Percentiles rank a stretch among this genome's conserved stretches.
Evolutionary conservation across 2,888 invertebrate genomes (phyloP).

Genomic region (Rhagonycha lutea): DNA sequence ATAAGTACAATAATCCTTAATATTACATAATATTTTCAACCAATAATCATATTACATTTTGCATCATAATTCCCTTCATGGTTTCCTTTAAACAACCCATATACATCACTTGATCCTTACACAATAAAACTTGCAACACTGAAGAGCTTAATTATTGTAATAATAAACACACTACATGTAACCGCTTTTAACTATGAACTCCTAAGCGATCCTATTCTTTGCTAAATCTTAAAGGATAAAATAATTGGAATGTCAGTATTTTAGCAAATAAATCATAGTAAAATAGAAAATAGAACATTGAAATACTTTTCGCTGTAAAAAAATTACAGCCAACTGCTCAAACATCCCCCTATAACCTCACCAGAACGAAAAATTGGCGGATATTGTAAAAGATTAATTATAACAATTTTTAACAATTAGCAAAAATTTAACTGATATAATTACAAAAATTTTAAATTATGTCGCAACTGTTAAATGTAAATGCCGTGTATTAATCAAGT

Average conservation of each 20-base stretch:
- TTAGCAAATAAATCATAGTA: not conserved
- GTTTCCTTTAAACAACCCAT: not conserved
- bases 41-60: slow-evolving; percentile 1
- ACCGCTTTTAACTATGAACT: not conserved
- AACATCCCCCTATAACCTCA: not conserved
- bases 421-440: not conserved
- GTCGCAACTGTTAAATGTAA: not conserved
- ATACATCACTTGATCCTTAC: not conserved
- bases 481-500: not conserved
- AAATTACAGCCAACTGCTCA: not conserved
- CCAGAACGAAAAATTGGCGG: not conserved
- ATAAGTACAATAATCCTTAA: slow-evolving; percentile 25
- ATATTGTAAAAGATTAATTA: not conserved
- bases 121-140: not conserved
- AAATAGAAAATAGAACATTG: not conserved
- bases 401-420: not conserved
- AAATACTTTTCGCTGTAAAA: not conserved
- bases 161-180: not conserved
- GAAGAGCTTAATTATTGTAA: not conserved
- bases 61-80: not conserved
- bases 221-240: not conserved
- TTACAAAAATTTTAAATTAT: not conserved
- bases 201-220: not conserved
- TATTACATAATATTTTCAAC: slow-evolving; percentile 9
- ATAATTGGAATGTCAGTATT: not conserved